Evolutionary conservation across 2,888 invertebrate genomes (phyloP).

Genomic region (Pyrrhosoma nymphula): DNA sequence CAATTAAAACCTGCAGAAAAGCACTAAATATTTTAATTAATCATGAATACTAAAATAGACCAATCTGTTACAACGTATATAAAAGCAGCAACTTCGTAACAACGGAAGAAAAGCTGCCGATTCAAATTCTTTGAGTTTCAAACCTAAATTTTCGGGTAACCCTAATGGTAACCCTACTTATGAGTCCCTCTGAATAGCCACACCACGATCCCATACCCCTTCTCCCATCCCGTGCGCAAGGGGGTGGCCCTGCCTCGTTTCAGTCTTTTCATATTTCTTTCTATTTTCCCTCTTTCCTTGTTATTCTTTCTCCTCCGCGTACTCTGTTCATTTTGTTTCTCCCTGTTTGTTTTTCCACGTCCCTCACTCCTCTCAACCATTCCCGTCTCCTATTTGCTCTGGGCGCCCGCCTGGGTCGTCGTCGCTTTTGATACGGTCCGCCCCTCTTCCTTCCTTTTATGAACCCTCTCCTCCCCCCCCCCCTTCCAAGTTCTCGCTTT

Average conservation of each 20-base stretch:
- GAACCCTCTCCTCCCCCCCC: neutral
- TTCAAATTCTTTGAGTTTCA: too few relatives aligned
- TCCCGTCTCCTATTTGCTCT: constrained; percentile 19
- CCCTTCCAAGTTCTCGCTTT: neutral
- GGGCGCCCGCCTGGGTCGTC: neutral
- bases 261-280: neutral
- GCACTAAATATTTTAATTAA: too few relatives aligned
- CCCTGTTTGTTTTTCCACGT: neutral
- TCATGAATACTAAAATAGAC: too few relatives aligned
- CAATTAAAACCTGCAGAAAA: too few relatives aligned
- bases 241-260: neutral
- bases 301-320: neutral
- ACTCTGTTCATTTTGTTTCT: neutral
- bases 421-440: neutral
- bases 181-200: neutral
- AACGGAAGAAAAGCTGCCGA: too few relatives aligned
- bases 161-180: too few relatives aligned
- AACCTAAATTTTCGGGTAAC: too few relatives aligned
- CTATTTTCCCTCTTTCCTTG: neutral
- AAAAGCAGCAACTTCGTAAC: too few relatives aligned
- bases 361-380: neutral
- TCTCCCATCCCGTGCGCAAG: neutral
- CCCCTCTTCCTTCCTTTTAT: neutral
- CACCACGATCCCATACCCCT: neutral
- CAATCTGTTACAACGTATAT: too few relatives aligned